Conservation (phyloP, 2,113 vertebrate species). For the Brachionichthys hirsutus region DNA sequence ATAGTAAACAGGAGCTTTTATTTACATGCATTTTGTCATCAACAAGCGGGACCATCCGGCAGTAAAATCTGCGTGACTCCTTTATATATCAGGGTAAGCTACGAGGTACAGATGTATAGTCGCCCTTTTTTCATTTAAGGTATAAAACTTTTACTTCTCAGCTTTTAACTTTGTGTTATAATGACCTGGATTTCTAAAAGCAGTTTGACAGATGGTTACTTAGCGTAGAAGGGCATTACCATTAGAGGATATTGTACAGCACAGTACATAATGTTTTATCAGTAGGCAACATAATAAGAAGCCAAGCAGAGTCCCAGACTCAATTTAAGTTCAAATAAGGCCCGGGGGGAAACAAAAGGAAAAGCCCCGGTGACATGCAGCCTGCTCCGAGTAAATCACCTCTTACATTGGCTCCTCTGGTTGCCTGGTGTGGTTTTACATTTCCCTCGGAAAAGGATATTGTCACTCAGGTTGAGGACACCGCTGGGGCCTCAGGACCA, state of each 20-base stretch:
- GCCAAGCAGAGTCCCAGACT: constrained; percentile 50
- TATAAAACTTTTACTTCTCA: not conserved
- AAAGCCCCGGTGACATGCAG: constrained; percentile 58
- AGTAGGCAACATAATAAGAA: constrained; percentile 58
- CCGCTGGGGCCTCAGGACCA: constrained; percentile 37
- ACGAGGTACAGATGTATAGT: too few relatives aligned
- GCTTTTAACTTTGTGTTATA: not conserved
- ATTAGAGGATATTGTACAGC: constrained; percentile 28
- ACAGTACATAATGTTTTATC: constrained; percentile 44
- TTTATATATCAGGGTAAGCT: too few relatives aligned
- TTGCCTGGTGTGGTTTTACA: constrained; percentile 57
- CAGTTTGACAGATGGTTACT: constrained; percentile 17
- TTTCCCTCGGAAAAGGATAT: constrained; percentile 61
- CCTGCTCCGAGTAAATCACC: constrained; percentile 64
- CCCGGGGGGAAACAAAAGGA: constrained; percentile 57
- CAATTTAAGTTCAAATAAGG: constrained; percentile 73
- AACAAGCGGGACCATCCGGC: too few relatives aligned
- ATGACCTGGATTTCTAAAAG: constrained; percentile 30
- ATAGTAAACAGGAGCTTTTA: too few relatives aligned
- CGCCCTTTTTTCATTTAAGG: too few relatives aligned
- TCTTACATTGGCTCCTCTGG: constrained; percentile 63
- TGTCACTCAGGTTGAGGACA: constrained; percentile 57
- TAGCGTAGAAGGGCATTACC: constrained; percentile 43
- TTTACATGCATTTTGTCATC: too few relatives aligned
- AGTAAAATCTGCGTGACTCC: too few relatives aligned